Evolutionary conservation across 2,888 invertebrate genomes (phyloP), one percentile per base, ranked within the genome.

Genomic region (Acleris holmiana): DNA sequence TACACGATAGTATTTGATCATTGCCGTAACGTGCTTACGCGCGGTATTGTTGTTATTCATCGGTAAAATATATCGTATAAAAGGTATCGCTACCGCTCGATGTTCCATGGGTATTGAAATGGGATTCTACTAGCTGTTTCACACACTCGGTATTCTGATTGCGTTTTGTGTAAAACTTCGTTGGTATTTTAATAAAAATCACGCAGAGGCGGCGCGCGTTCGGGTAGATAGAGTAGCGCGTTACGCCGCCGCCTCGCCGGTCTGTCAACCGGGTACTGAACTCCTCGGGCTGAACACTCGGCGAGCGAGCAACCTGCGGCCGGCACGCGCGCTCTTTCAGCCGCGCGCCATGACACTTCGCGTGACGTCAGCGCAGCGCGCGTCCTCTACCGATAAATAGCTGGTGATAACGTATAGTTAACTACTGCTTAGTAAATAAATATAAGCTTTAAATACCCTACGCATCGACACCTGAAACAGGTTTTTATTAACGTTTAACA

Each of bases 211-310:
- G 91, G 90, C 90, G 90, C 85, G 87, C 85, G 85, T 83, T 77
- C 71, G 68, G 73, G 79, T 74, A 73, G 73, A 77, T 74, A 61
- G 70, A 72, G 65, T 74, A 79, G 76, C 78, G 74, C 77, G 76
- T 83, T 77, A 86, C 88, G 86, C 89, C 87, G 87, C 91, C 89
- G 88, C 89, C 88, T 86, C 87, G 78, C 89, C 91, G 91, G 91
- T 35, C 85, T 88, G 89, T 89, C 89, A 87, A 88, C 89, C 91
- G 91, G 91, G 89, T 91, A 92, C 92, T 92, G 89, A 91, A 89
- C 89, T 86, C 35, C 83, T 71, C 54, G 40, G 46, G 40, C 64
- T 59, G 65, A 60, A 65, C 55, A 55, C 59, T 54, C 55, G 49
- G 55, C 64, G 51, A 51, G 51, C 58, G 77, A 77, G 74, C 78